Evolutionary conservation across 1,140 invertebrate genomes (phyloP), one percentile per base, ranked within the genome.

Genomic region (Aphelenchoides besseyi): DNA sequence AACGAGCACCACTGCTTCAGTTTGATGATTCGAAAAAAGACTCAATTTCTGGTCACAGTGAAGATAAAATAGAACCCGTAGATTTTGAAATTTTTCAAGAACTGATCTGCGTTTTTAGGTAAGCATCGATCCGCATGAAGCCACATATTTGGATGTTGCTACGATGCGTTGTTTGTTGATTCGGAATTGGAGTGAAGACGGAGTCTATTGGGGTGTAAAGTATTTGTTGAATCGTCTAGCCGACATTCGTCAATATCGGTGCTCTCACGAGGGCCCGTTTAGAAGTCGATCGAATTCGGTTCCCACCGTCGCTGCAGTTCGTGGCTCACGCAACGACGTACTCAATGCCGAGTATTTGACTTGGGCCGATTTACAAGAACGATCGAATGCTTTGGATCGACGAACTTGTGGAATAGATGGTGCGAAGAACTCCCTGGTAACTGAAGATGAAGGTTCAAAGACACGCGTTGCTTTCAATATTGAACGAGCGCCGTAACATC

Each of bases 181-280:
- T 70, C 89, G 92, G 0, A 93, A 96, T 82, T 99, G 97, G 97
- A 90, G 92, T 79, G 95, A 97, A 85, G 95, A 98, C 86, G 96
- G 96, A 0, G 90, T 97, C 30, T 93, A 91, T 86, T 99, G 96
- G 96, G 93, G 92, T 30, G 85, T 98, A n/a, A 91, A 94, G 84
- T 98, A 88, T 76, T 80, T 87, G 23, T 83, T 86, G 48, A 85
- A 87, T 68, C 82, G 87, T 52, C 75, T 88, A 37, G 72, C 85
- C 1, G 86, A 87, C 30, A 85, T 86, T 33, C 74, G 79, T 28
- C 70, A 67, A 32, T 69, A 76, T 59, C 71, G 76, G 33, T 41
- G 37, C 41, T 37, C 72, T 36, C 75, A 73, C 41, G 79, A 74
- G 36, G 72, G 63, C 1, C 52, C 35, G n/a, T 72, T 83, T 54